A percentile compares a stretch with the other conserved stretches of the same genome.
phyloP scores from a whole-genome alignment of 2,797 vertebrate genomes.

The Valencia hispanica region DNA sequence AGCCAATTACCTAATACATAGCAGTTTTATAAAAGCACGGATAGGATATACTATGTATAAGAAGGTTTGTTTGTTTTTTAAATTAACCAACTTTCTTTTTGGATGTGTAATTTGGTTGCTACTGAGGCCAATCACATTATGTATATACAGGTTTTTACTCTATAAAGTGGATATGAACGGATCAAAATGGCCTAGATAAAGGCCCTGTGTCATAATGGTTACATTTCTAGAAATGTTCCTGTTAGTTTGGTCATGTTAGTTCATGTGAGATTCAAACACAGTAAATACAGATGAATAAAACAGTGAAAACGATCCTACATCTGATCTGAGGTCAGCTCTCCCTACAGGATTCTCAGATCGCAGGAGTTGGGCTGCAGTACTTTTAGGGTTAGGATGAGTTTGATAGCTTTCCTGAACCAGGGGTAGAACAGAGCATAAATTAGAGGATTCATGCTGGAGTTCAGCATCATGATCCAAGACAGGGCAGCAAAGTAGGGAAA shows the following conservation, averaged over 20 bases:
- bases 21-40: not conserved
- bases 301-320: not conserved
- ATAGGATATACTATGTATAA: too few relatives aligned
- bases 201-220: too few relatives aligned
- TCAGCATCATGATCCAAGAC: constrained; percentile 54
- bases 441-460: constrained; percentile 67
- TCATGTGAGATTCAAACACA: too few relatives aligned
- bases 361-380: constrained; percentile 48
- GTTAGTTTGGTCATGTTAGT: not conserved
- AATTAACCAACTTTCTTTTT: too few relatives aligned
- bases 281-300: not conserved
- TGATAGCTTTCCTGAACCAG: constrained; percentile 65
- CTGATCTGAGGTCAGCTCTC: not conserved
- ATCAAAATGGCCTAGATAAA: not conserved
- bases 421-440: constrained; percentile 70
- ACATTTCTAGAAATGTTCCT: not conserved
- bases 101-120: too few relatives aligned
- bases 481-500: constrained; percentile 3
- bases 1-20: too few relatives aligned
- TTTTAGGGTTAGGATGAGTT: constrained; percentile 54
- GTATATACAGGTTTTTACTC: not conserved
- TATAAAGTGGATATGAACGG: not conserved
- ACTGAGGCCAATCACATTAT: too few relatives aligned
- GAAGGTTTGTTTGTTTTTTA: too few relatives aligned
- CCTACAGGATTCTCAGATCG: constrained; percentile 18